These are phyloP conservation scores for Podocnemis expansa DNA, from an alignment of 2,113 vertebrate genomes.

Conservation along the genomic window DNA sequence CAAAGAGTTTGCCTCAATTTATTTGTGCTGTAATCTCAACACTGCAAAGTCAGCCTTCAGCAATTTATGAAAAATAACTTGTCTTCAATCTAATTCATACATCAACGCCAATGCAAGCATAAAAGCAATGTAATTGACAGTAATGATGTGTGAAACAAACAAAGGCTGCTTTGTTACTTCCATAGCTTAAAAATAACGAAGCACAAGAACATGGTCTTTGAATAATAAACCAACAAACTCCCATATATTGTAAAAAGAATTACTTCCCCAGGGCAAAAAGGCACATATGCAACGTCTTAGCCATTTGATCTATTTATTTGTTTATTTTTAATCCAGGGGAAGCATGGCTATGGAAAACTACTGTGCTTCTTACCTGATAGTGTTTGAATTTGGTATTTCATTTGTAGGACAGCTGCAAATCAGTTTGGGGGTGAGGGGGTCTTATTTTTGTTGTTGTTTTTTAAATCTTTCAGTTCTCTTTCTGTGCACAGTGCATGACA, in stretches of 20 bases:
- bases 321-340: neutral
- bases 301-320: neutral
- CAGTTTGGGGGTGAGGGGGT: neutral
- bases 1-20: neutral
- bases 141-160: constrained; percentile 24
- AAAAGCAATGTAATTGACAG: neutral
- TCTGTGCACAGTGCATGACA: neutral
- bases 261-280: neutral
- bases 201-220: neutral
- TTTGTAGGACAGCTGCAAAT: neutral
- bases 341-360: neutral
- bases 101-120: neutral
- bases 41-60: neutral
- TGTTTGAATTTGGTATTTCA: neutral
- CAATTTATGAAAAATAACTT: constrained; percentile 10
- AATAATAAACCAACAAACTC: neutral
- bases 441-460: neutral
- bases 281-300: neutral
- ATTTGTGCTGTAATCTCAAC: neutral
- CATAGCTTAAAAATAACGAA: neutral
- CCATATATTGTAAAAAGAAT: neutral
- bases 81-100: neutral
- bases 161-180: neutral
- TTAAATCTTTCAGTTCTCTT: neutral
- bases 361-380: neutral